These are phyloP conservation scores for Scyliorhinus canicula DNA, from an alignment of 2,797 vertebrate genomes.

Conservation along the genomic window DNA sequence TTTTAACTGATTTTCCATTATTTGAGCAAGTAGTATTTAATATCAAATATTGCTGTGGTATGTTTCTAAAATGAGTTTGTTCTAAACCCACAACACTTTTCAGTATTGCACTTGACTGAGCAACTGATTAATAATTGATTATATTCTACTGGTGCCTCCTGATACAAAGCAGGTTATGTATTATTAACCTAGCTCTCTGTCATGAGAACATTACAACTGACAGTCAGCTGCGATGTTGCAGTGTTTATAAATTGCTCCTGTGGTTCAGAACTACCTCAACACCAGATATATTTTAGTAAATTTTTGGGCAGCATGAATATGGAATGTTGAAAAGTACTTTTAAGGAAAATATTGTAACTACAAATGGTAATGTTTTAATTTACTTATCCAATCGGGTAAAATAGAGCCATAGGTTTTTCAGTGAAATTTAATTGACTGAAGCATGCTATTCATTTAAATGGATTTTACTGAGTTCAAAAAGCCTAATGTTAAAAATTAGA, in stretches of 20 bases:
- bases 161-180: background rate
- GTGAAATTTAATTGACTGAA: conserved; percentile 18
- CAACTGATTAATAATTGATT: background rate
- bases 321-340: background rate
- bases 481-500: background rate
- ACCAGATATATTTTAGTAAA: background rate
- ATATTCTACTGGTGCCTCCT: background rate
- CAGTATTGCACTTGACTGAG: conserved; percentile 1
- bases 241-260: background rate
- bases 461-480: background rate
- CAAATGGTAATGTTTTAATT: background rate
- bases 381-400: background rate
- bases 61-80: background rate
- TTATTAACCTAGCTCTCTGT: background rate
- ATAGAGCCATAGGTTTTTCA: background rate
- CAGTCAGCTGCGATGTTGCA: background rate
- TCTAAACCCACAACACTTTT: background rate
- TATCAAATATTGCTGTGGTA: background rate
- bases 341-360: background rate
- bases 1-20: background rate
- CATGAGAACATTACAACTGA: background rate
- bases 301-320: background rate
- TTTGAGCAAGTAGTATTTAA: background rate
- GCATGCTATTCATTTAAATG: background rate
- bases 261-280: background rate